These are phyloP conservation scores for Clarias macrocephalus DNA, from an alignment of 2,113 vertebrate species.

Conservation along the genomic window DNA sequence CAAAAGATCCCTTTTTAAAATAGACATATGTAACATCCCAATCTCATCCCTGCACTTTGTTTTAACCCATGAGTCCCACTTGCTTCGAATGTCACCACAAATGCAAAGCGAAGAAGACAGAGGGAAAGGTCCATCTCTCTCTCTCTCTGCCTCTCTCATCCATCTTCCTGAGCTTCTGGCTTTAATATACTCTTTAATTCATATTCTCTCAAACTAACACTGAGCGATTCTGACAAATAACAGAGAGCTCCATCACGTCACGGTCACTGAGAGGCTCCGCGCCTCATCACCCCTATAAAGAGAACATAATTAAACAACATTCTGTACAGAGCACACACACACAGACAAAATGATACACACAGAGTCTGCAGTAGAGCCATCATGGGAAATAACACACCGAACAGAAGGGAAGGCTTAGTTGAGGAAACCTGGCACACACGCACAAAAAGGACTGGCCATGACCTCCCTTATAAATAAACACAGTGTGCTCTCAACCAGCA, in stretches of 20 bases:
- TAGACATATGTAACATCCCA: constrained; percentile 23
- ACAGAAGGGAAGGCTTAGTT: constrained; percentile 25
- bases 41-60: constrained; percentile 13
- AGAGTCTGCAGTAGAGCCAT: constrained; percentile 12
- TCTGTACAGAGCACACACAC: neutral
- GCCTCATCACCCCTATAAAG: constrained; percentile 2
- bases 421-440: constrained; percentile 12
- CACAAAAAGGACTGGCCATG: no score
- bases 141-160: neutral
- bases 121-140: constrained; percentile 7
- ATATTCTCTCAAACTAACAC: neutral
- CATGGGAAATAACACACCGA: constrained; percentile 42
- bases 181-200: constrained; percentile 12
- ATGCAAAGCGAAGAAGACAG: neutral
- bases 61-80: constrained; percentile 43
- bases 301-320: neutral
- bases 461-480: constrained; percentile 25
- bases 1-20: neutral
- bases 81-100: constrained; percentile 47
- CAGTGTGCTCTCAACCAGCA: constrained; percentile 10
- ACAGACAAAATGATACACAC: neutral
- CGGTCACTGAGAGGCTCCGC: neutral
- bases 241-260: neutral
- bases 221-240: neutral
- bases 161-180: neutral